phyloP scores from a whole-genome alignment of 2,888 invertebrate genomes.

The Ornithoptera alexandrae region DNA sequence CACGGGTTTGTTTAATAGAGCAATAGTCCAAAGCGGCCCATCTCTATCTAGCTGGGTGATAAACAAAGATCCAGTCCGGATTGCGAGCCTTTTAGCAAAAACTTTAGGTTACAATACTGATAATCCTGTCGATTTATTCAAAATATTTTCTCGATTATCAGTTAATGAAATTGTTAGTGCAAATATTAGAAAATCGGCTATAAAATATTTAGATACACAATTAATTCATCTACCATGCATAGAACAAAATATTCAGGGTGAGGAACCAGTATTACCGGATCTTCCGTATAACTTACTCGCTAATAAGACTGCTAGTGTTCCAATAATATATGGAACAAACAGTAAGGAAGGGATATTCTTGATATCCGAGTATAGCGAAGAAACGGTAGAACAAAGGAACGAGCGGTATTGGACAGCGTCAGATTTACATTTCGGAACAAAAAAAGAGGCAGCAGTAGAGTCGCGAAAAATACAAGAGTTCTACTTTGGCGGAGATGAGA shows the following conservation, averaged over 20 bases:
- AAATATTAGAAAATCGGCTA: slow-evolving; percentile 51
- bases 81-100: slow-evolving; percentile 61
- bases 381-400: slow-evolving; percentile 47
- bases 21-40: slow-evolving; percentile 66
- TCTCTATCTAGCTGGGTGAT: slow-evolving; percentile 62
- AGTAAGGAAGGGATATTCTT: slow-evolving; percentile 62
- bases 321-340: slow-evolving; percentile 50
- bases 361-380: slow-evolving; percentile 40
- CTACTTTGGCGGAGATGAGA: slow-evolving; percentile 69
- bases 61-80: slow-evolving; percentile 58
- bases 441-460: slow-evolving; percentile 47
- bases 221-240: slow-evolving; percentile 64
- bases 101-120: slow-evolving; percentile 53
- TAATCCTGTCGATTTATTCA: slow-evolving; percentile 58
- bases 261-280: slow-evolving; percentile 58
- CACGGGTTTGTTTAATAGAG: slow-evolving; percentile 59
- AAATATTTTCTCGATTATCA: slow-evolving; percentile 53
- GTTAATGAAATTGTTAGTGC: slow-evolving; percentile 47
- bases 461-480: slow-evolving; percentile 54
- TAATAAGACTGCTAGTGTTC: slow-evolving; percentile 44
- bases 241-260: slow-evolving; percentile 55
- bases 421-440: slow-evolving; percentile 56
- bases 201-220: slow-evolving; percentile 62
- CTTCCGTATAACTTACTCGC: slow-evolving; percentile 58
- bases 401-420: slow-evolving; percentile 60